Conservation (phyloP, 2,797 vertebrate species). For the Allenopithecus nigroviridis region DNA sequence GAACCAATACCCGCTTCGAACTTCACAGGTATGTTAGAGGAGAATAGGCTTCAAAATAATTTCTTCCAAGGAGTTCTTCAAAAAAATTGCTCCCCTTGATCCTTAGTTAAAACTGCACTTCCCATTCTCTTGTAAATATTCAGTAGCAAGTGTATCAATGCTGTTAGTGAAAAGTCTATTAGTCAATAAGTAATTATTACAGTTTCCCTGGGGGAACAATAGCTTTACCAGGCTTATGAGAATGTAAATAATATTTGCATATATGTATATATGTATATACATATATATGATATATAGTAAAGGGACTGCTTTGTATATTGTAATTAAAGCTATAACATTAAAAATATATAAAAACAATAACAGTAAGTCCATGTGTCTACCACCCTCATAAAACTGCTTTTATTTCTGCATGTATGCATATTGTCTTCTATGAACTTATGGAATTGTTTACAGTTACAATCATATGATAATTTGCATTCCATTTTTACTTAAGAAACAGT, state of each 20-base stretch:
- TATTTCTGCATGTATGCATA: conserved; percentile 6
- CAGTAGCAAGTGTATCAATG: background rate
- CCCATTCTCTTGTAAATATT: background rate
- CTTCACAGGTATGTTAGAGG: background rate
- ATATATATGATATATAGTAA: background rate
- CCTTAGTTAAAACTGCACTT: background rate
- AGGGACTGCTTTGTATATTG: background rate
- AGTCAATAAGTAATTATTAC: conserved; percentile 4
- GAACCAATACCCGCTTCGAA: background rate
- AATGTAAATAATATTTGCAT: background rate
- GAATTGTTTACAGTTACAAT: background rate
- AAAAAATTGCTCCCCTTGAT: background rate
- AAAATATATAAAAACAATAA: conserved; percentile 18
- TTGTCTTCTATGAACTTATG: background rate
- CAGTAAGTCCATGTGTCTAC: background rate
- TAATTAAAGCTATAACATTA: conserved; percentile 35
- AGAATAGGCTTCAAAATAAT: background rate
- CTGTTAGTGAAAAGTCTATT: background rate
- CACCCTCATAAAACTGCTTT: background rate
- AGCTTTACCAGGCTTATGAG: background rate
- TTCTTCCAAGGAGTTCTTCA: background rate
- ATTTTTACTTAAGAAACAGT: background rate
- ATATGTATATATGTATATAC: background rate
- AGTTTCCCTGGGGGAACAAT: background rate
- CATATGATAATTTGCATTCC: background rate